Base-by-base conservation (phyloP, 2,113 vertebrate species). In the Hypomesus transpacificus region DNA sequence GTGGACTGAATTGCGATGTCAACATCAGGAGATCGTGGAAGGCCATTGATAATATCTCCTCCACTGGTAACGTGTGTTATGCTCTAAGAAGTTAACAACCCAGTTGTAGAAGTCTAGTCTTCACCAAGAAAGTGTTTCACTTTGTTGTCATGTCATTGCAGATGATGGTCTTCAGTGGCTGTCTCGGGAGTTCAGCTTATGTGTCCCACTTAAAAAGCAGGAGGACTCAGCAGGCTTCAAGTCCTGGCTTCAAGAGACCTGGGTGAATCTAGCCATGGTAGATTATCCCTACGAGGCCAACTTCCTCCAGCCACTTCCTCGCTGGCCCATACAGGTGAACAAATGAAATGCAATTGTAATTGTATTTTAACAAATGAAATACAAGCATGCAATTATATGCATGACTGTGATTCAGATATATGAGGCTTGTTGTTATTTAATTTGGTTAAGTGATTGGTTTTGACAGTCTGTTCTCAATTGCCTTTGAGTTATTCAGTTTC, bases 191-290 rank as follows among this genome's bases (percentile, higher is more conserved):
- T 95, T 99, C 82, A 90, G 71, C 28, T 86, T 98, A 51, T 98
- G 96, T 70, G 70, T 34, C 4, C 89, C 95, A 0, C 88, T 99
- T n/a, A 94, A 88, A 84, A 87, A 13, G 71, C 53, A 13, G 67
- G 77, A 75, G 0, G 94, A 95, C 24, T 82, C 80, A 18, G 14
- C 13, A 1, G 0, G 0, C 21, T 91, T 99, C 78, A 99, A 98
- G 90, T 89, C 53, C 2, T 99, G 96, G 96, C 90, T 99, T 11
- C 91, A 91, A 80, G 95, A 96, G 83, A 97, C 95, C 0, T 99
- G 97, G 97, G 86, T 96, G 51, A 96, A 96, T 34, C 86, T 98
- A 89, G 96, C 97, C 3, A 97, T 98, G 96, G 95, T 96, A 73
- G 89, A 99, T 82, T 99, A 99, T 67, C 97, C 97, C 0, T 98